Percentiles rank a stretch among this genome's conserved stretches.
Evolutionary conservation across 30 jellyfish, hydroid and myxozoan genomes (phyloP).

Genomic region (Hydractinia echinata): DNA sequence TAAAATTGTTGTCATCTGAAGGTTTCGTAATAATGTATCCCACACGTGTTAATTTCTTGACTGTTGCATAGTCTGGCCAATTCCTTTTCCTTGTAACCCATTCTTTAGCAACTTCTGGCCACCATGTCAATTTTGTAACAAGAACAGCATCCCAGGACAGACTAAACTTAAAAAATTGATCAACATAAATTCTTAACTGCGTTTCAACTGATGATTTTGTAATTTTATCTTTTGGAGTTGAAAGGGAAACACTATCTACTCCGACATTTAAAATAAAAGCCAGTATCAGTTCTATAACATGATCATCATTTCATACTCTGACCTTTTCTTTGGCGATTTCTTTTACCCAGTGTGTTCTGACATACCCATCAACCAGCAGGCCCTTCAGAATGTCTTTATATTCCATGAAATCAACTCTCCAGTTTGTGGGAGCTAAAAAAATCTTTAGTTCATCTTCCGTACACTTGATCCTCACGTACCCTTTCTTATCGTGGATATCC

Average conservation of each 20-base stretch:
- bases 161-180: neutral
- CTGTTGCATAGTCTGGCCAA: constrained; percentile 14
- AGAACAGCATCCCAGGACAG: constrained; percentile 14
- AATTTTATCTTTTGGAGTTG: neutral
- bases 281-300: neutral
- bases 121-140: neutral
- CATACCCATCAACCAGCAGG: neutral
- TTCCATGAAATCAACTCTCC: too few relatives aligned
- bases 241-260: neutral
- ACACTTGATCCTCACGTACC: neutral
- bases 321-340: neutral
- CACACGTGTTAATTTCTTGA: neutral
- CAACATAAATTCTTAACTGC: neutral
- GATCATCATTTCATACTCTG: neutral
- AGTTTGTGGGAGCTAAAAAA: too few relatives aligned
- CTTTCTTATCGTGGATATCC: constrained; percentile 1
- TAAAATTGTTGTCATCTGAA: neutral
- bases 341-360: constrained; percentile 7
- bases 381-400: neutral
- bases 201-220: constrained; percentile 20
- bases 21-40: constrained; percentile 23
- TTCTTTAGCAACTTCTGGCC: constrained; percentile 27
- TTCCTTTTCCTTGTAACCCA: constrained; percentile 20
- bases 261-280: neutral
- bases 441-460: neutral